Conservation (phyloP, 2,888 invertebrate genomes). For the Drosophila demipolita region DNA sequence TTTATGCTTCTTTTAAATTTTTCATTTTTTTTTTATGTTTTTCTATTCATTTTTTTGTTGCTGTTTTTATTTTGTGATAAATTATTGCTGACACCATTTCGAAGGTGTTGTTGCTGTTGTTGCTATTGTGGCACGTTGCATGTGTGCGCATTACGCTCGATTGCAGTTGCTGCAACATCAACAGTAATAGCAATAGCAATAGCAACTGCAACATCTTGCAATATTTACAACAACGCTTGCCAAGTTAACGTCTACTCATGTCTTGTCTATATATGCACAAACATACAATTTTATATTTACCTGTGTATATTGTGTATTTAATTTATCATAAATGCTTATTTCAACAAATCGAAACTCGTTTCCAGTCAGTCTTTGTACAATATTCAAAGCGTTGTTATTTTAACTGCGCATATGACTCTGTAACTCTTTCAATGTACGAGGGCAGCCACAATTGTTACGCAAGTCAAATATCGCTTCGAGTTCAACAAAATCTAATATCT, state of each 20-base stretch:
- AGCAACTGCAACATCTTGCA: constrained; percentile 64
- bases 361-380: constrained; percentile 45
- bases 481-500: not conserved
- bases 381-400: constrained; percentile 62
- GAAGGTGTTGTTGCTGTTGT: constrained; percentile 48
- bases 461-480: not conserved
- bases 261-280: constrained; percentile 18
- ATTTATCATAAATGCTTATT: constrained; percentile 59
- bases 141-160: constrained; percentile 74
- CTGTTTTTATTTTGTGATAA: constrained; percentile 45
- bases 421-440: constrained; percentile 45
- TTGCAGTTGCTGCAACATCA: constrained; percentile 67
- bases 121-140: constrained; percentile 62
- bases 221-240: constrained; percentile 56
- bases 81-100: constrained; percentile 73
- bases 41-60: constrained; percentile 42
- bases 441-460: constrained; percentile 24
- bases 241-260: constrained; percentile 50
- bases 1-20: constrained; percentile 53
- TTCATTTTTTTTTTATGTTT: constrained; percentile 25
- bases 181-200: constrained; percentile 42
- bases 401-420: constrained; percentile 62
- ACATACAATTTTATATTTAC: constrained; percentile 12
- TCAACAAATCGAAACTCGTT: constrained; percentile 72
- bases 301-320: constrained; percentile 40